Evolutionary conservation across 2,888 invertebrate species (phyloP).

Genomic region (Amitus sp.): DNA sequence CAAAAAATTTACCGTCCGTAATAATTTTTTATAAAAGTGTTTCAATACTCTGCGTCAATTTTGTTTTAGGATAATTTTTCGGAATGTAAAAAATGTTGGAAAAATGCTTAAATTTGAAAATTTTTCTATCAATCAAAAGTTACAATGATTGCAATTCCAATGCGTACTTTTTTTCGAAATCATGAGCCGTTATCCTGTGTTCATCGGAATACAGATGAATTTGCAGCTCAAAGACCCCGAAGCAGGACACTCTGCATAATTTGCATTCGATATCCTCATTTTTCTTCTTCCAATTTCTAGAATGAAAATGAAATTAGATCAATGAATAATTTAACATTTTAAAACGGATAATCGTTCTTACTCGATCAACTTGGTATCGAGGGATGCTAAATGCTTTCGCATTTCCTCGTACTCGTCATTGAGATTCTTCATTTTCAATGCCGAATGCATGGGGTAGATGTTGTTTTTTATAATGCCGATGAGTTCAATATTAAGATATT

Average conservation of each 20-base stretch:
- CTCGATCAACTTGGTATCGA: too few relatives aligned
- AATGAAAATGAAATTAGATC: neutral
- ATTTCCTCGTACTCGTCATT: slow-evolving; percentile 58
- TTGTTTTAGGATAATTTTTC: too few relatives aligned
- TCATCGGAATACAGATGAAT: slow-evolving; percentile 67
- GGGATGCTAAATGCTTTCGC: too few relatives aligned
- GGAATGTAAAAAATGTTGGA: too few relatives aligned
- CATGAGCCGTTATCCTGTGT: slow-evolving; percentile 60
- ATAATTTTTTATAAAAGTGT: neutral
- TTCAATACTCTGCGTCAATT: neutral
- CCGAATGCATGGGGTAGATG: slow-evolving; percentile 65
- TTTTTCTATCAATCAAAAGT: too few relatives aligned
- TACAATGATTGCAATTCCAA: too few relatives aligned
- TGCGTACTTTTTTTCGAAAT: neutral
- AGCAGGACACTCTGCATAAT: slow-evolving; percentile 65
- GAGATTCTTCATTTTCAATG: slow-evolving; percentile 65
- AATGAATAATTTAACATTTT: neutral
- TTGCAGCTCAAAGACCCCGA: slow-evolving; percentile 67
- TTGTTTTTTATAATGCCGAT: slow-evolving; percentile 40
- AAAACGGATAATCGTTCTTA: slow-evolving; percentile 52
- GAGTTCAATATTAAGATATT: slow-evolving; percentile 57
- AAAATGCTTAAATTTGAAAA: too few relatives aligned
- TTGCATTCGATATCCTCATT: slow-evolving; percentile 62
- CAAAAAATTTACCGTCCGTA: neutral
- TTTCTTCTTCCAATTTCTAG: slow-evolving; percentile 15